Evolutionary conservation across 2,888 invertebrate genomes (phyloP).

Genomic region (Lucinisca nassula): DNA sequence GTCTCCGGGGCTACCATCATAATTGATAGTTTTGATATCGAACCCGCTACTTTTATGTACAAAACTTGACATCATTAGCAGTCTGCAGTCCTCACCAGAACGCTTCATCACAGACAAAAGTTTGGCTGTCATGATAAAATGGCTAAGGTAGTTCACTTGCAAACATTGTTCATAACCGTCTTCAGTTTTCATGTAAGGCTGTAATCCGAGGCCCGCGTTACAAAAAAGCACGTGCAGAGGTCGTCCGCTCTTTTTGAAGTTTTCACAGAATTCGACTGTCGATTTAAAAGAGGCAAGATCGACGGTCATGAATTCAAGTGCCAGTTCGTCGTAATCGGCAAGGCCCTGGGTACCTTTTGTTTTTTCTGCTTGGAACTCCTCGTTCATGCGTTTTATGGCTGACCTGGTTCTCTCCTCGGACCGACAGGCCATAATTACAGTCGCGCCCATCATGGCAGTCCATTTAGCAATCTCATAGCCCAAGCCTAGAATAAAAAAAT

Average conservation of each 20-base stretch:
- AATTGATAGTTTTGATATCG: constrained; percentile 67
- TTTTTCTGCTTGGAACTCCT: background rate
- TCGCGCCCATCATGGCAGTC: constrained; percentile 77
- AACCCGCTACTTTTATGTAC: constrained; percentile 58
- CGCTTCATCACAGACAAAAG: constrained; percentile 69
- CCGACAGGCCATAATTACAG: constrained; percentile 75
- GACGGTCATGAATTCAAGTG: constrained; percentile 61
- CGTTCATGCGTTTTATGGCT: constrained; percentile 11
- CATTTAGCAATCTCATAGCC: constrained; percentile 77
- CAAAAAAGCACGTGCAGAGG: constrained; percentile 59
- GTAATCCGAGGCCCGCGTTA: constrained; percentile 59
- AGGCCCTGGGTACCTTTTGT: constrained; percentile 36
- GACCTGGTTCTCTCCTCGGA: constrained; percentile 71
- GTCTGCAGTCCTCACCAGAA: constrained; percentile 74
- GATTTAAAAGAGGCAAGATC: constrained; percentile 63
- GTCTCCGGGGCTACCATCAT: constrained; percentile 34
- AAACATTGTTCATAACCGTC: background rate
- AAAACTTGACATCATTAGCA: constrained; percentile 72
- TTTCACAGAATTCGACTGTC: constrained; percentile 46
- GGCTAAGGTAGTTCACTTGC: constrained; percentile 77
- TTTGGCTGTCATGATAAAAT: constrained; percentile 74
- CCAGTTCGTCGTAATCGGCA: constrained; percentile 28
- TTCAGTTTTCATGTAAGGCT: constrained; percentile 18
- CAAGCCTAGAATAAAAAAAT: too few species aligned
- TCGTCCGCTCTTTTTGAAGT: constrained; percentile 49